These are phyloP conservation scores for Myotis brandtii DNA, from an alignment of 2,113 vertebrate genomes.

Conservation along the genomic window DNA sequence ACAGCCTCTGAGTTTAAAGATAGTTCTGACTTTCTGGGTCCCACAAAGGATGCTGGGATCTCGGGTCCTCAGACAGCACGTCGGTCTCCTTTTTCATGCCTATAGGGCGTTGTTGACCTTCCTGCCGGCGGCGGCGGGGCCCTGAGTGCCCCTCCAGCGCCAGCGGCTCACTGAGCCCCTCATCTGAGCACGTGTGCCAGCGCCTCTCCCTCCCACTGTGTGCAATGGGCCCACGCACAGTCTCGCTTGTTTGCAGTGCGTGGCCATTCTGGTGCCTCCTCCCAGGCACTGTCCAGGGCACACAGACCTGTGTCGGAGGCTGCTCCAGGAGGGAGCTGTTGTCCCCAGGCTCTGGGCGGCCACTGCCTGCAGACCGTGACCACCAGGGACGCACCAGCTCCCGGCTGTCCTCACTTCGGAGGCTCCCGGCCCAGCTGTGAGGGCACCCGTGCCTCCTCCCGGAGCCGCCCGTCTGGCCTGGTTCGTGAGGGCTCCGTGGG, in stretches of 20 bases:
- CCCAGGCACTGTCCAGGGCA: background rate
- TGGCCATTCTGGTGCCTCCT: background rate
- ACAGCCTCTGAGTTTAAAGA: background rate
- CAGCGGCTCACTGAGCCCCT: background rate
- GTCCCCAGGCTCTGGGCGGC: background rate
- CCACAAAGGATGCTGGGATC: background rate
- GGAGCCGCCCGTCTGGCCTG: background rate
- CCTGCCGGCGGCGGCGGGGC: background rate
- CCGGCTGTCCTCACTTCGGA: background rate
- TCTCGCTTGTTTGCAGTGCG: background rate
- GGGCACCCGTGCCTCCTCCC: background rate
- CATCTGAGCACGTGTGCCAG: background rate
- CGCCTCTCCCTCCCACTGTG: background rate
- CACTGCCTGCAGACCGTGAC: background rate
- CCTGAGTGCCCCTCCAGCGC: background rate
- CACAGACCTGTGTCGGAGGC: background rate
- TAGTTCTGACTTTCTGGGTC: background rate
- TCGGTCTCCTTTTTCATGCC: background rate
- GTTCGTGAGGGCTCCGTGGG: background rate
- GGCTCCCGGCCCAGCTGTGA: background rate
- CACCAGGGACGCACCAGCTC: background rate
- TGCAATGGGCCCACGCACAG: fast-evolving
- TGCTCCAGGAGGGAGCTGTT: background rate
- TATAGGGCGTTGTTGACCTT: background rate
- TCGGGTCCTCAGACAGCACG: background rate